These are phyloP conservation scores for Telmatochromis sp. DNA, from an alignment of 2,113 vertebrate genomes.

Conservation along the genomic window DNA sequence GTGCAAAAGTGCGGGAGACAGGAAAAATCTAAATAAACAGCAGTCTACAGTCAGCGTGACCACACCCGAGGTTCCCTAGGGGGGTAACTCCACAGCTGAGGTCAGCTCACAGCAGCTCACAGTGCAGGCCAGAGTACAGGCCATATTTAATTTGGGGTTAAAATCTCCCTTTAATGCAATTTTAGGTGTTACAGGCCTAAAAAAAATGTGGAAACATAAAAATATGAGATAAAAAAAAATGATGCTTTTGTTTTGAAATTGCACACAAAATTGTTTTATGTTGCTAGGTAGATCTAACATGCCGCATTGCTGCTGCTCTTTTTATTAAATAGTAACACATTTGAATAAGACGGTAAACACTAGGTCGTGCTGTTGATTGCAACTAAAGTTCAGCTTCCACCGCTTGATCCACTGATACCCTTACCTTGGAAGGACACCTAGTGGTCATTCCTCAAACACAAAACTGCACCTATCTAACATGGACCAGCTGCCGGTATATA, in stretches of 20 bases:
- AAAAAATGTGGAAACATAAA: background rate
- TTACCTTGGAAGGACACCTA: background rate
- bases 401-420: background rate
- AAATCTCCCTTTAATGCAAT: background rate
- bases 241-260: background rate
- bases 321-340: background rate
- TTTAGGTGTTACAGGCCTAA: background rate
- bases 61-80: background rate
- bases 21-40: background rate
- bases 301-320: background rate
- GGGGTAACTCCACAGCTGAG: background rate
- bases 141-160: background rate
- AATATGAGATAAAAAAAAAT: background rate
- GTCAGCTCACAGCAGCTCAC: background rate
- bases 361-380: background rate
- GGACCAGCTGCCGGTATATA: background rate
- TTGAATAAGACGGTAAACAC: background rate
- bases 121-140: background rate
- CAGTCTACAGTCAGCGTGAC: background rate
- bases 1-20: accelerated
- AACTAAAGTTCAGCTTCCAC: background rate
- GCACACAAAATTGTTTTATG: background rate
- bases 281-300: background rate
- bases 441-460: background rate
- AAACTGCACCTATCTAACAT: background rate